phyloP scores from a whole-genome alignment of 2,888 invertebrate genomes.

The Silvanus unidentatus region DNA sequence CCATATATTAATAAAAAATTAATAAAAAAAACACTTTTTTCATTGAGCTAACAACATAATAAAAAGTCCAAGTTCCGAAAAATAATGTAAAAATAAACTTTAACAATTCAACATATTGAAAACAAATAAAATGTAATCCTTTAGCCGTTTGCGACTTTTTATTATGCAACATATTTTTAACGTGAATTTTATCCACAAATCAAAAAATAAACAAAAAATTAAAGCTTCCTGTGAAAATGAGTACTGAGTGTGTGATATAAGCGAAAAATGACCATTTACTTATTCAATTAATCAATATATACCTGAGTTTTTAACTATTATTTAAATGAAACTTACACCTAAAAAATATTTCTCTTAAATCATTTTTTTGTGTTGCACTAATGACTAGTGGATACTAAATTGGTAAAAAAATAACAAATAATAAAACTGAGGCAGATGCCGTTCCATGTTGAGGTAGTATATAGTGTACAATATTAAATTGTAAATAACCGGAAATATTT shows the following conservation, averaged over 20 bases:
- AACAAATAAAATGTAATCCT: constrained; percentile 5
- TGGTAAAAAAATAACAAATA: constrained; percentile 24
- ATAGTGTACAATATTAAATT: background rate
- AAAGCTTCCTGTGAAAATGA: constrained; percentile 3
- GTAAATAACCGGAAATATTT: constrained; percentile 12
- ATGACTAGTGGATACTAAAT: constrained; percentile 36
- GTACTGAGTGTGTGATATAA: no score
- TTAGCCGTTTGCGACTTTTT: background rate
- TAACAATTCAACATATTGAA: no score
- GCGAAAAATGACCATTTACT: background rate
- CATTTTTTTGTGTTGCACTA: constrained; percentile 31
- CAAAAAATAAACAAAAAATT: constrained; percentile 11
- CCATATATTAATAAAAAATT: background rate
- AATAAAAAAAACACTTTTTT: constrained; percentile 8
- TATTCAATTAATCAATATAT: no score
- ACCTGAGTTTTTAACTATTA: constrained; percentile 20
- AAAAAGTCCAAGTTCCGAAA: constrained; percentile 3
- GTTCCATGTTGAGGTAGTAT: constrained; percentile 30
- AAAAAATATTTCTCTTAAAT: constrained; percentile 6
- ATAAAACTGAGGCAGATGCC: constrained; percentile 31
- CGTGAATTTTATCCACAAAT: constrained; percentile 25
- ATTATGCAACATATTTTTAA: constrained; percentile 10
- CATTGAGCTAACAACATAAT: constrained; percentile 16
- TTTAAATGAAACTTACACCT: constrained; percentile 21
- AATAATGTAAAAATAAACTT: no score